A percentile compares a stretch with the other conserved stretches of the same genome.
Conservation (phyloP, 2,797 vertebrate genomes). For the Pteronotus mesoamericanus region DNA sequence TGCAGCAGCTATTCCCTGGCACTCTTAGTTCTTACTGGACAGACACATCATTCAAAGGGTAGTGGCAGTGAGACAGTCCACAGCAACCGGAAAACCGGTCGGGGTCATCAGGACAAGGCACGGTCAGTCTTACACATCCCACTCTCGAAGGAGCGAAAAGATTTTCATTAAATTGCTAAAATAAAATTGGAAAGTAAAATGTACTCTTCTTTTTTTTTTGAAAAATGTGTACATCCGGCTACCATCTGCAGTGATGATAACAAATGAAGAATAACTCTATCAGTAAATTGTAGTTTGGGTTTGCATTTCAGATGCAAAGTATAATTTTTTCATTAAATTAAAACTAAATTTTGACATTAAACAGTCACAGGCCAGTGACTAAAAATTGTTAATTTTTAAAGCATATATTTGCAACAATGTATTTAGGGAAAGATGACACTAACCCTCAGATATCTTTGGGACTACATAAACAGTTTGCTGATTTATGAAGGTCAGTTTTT, state of each 20-base stretch:
- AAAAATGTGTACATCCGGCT: not conserved
- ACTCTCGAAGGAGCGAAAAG: not conserved
- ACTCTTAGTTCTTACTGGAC: not conserved
- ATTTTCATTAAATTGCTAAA: not conserved
- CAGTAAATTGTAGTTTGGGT: not conserved
- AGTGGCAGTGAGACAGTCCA: not conserved
- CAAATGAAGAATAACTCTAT: not conserved
- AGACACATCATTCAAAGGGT: not conserved
- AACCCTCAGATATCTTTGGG: not conserved
- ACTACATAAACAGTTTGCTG: not conserved
- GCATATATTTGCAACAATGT: not conserved
- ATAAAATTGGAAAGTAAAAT: not conserved
- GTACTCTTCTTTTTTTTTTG: not conserved
- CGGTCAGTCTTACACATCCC: not conserved
- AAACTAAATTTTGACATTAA: constrained; percentile 2
- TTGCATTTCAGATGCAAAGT: not conserved
- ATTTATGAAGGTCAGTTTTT: not conserved
- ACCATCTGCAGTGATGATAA: not conserved
- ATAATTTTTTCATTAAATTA: not conserved
- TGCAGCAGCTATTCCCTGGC: not conserved
- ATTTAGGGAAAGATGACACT: not conserved
- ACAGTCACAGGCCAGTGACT: not conserved
- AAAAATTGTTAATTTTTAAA: not conserved
- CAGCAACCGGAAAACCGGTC: not conserved
- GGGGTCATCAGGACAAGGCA: not conserved